Evolutionary conservation across 2,888 invertebrate species (phyloP), one percentile per base, ranked within the genome.

Genomic region (Nyleta sp.): DNA sequence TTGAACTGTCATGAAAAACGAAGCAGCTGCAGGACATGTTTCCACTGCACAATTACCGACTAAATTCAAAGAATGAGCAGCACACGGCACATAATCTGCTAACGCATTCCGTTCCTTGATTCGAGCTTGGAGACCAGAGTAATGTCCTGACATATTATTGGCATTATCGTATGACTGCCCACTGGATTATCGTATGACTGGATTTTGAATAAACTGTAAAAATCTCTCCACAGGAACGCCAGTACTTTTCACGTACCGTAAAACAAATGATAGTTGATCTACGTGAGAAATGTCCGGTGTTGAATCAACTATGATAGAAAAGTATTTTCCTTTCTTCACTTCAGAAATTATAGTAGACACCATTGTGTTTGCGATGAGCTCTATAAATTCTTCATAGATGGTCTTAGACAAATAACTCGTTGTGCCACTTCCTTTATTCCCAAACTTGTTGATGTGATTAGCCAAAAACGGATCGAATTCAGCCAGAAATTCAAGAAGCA

Each of bases 321-420:
- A 18, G 68, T 79, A 83, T 67, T 80, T 80, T 13, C 78, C 53
- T 24, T 40, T 46, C 31, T 68, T 74, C 3, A 77, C 62, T 33
- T 80, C 78, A 18, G 31, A 22, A 15, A 78, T 52, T 15, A 84
- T 82, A 33, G 65, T 50, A 33, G 82, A 68, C 11, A 77, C 72
- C 11, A 85, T 79, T 82, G 81, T 82, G 24, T 83, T 22, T 35
- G 76, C 80, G 80, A 88, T 83, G 28, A 87, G 68, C 18, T 31
- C 40, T 75, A 86, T 85, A 65, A 87, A 83, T 62, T 87, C 85
- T 65, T 87, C 84, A 65, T 84, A 86, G 64, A 84, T 74, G 20
- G 83, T 84, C 74, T 80, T 81, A 7, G 84, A 85, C 18, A 86
- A 70, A 70, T 88, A 87, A 3, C 81, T 83, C 15, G 78, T 80